Base-by-base conservation (phyloP, 2,888 invertebrate species). In the Clunio marinus region DNA sequence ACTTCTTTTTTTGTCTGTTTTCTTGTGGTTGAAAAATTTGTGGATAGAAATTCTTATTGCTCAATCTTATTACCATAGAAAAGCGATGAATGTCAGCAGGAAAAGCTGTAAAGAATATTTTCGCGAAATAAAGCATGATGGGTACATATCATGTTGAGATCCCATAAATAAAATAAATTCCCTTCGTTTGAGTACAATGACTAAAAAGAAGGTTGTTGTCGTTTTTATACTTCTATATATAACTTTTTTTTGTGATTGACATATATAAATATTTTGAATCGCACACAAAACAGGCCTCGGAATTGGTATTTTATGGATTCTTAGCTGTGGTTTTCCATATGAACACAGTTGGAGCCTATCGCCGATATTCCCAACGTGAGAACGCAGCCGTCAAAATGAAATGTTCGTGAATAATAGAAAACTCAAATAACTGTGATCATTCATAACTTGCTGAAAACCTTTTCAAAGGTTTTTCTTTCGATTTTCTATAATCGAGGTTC, bases 371-470 rank as follows among this genome's bases (percentile, higher is more conserved):
- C 51, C 51, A 4, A 51, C 2, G 24, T 10, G 17, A 51, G 17
- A 15, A 17, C 51, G 51, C 17, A 8, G 51, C 10, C 8, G 17
- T 51, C 17, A 51, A 51, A 51, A 10, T n/a, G 17, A 51, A 51
- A 17, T 51, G 51, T 51, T 51, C 17, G 51, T 51, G 51, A 51
- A 51, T 51, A 51, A 51, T 24, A 22, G 17, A 17, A 51, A 17
- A 51, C 13, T 51, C 51, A 51, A 51, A 51, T 51, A 20, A 51
- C 17, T 10, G 46, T 20, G 24, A 51, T 51, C 51, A 51, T 15
- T 51, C 51, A 41, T 32, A 10, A 32, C 5, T 32, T 32, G 41
- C n/a, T n/a, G 15, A 41, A 41, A 10, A 41, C 41, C 41, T 41
- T n/a, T n/a, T n/a, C n/a, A n/a, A n/a, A n/a, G n/a, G n/a, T n/a